Conservation (phyloP, 2,113 vertebrate species). For the Dipodomys ordii region DNA sequence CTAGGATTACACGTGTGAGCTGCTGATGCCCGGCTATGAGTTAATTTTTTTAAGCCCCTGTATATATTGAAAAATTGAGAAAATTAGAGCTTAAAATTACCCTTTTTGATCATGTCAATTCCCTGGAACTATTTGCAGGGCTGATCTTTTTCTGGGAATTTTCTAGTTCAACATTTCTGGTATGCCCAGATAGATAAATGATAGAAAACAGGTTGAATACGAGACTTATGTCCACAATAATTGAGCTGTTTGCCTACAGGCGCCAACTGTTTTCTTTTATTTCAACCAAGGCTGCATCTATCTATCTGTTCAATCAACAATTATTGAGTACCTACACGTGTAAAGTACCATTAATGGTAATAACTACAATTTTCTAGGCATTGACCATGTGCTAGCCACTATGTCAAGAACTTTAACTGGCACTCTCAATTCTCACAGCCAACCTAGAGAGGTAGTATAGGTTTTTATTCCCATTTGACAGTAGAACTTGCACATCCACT, state of each 20-base stretch:
- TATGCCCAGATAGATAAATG: slow-evolving; percentile 9
- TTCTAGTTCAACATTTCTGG: not conserved
- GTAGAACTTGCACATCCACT: not conserved
- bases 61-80: slow-evolving; percentile 1
- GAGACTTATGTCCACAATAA: not conserved
- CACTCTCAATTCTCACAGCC: not conserved
- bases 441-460: not conserved
- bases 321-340: not conserved
- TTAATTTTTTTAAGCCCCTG: too few species aligned
- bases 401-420: not conserved
- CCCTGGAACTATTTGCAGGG: not conserved
- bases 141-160: not conserved
- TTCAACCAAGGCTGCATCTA: not conserved
- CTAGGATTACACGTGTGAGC: too few species aligned
- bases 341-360: not conserved
- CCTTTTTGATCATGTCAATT: not conserved
- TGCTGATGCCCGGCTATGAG: too few species aligned
- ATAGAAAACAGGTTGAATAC: not conserved
- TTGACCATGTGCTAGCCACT: not conserved
- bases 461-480: not conserved
- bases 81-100: not conserved
- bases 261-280: not conserved
- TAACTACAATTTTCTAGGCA: not conserved
- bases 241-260: not conserved
- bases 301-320: not conserved